Percentiles rank a stretch among this genome's conserved stretches.
Conservation (phyloP, 2,113 vertebrate genomes). For the Mungos mungo region DNA sequence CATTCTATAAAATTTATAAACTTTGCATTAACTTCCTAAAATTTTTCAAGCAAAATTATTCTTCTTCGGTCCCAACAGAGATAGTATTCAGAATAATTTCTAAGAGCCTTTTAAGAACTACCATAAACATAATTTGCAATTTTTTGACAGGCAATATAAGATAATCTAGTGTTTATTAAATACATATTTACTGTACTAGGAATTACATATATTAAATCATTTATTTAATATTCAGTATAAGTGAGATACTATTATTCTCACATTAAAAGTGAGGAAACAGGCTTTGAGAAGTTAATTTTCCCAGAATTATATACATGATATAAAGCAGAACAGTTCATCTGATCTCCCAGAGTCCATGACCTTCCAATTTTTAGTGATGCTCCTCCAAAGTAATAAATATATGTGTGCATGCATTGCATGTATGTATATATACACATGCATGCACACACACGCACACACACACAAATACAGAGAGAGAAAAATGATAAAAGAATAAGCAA, state of each 20-base stretch:
- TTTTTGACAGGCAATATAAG: not conserved
- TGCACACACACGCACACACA: not conserved
- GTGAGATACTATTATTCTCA: not conserved
- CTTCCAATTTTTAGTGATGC: not conserved
- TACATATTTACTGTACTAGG: not conserved
- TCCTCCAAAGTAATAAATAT: not conserved
- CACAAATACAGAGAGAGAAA: not conserved
- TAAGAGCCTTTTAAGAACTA: conserved; percentile 5
- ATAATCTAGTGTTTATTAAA: not conserved
- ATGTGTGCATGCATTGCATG: not conserved
- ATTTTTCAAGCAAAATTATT: conserved; percentile 44
- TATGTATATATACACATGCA: not conserved
- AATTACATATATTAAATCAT: not conserved
- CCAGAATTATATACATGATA: not conserved
- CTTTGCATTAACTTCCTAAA: not conserved
- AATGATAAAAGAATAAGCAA: not conserved
- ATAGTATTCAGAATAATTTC: conserved; percentile 20
- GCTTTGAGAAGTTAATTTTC: not conserved
- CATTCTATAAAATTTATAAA: conserved; percentile 22
- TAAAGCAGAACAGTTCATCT: conserved; percentile 6
- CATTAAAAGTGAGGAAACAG: not conserved
- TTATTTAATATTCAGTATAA: not conserved
- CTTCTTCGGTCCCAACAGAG: not conserved
- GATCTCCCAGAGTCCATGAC: not conserved
- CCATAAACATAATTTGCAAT: not conserved